A percentile compares a stretch with the other conserved stretches of the same genome.
Evolutionary conservation across 2,113 vertebrate species (phyloP).

Genomic region (Argyrosomus japonicus): DNA sequence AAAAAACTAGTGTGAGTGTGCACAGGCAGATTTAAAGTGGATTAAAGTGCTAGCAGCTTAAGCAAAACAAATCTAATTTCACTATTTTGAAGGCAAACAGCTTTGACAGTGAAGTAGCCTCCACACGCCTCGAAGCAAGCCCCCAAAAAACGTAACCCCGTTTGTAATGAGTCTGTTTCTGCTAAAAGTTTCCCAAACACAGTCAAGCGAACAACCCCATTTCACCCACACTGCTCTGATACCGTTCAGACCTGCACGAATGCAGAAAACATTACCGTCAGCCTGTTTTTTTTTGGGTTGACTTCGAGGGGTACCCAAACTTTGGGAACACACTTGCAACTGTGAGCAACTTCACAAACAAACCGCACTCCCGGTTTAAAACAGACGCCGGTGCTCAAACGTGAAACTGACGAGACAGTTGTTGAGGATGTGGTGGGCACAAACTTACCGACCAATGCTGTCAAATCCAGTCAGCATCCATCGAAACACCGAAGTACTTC

Average conservation of each 20-base stretch:
- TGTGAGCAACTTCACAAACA: constrained; percentile 27
- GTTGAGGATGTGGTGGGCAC: not conserved
- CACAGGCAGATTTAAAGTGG: not conserved
- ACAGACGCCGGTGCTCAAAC: not conserved
- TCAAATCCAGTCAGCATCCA: constrained; percentile 21
- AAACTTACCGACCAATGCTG: constrained; percentile 50
- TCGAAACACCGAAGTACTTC: not conserved
- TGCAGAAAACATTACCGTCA: not conserved
- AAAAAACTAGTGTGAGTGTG: not conserved
- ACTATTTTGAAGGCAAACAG: not conserved
- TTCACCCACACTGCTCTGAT: not conserved
- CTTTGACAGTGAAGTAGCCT: not conserved
- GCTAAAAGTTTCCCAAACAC: not conserved
- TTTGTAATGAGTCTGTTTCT: not conserved
- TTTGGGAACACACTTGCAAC: not conserved
- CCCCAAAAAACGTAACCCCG: not conserved
- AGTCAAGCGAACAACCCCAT: not conserved
- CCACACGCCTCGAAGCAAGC: not conserved
- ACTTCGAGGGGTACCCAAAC: too few relatives aligned
- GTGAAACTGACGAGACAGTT: not conserved
- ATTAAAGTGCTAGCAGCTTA: not conserved
- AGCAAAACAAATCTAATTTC: not conserved
- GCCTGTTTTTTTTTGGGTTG: too few relatives aligned
- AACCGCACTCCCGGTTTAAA: not conserved
- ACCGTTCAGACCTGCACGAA: not conserved